A percentile compares a stretch with the other conserved stretches of the same genome.
Evolutionary conservation across 1,140 invertebrate genomes (phyloP).

Genomic region (Oreohelix idahoensis): DNA sequence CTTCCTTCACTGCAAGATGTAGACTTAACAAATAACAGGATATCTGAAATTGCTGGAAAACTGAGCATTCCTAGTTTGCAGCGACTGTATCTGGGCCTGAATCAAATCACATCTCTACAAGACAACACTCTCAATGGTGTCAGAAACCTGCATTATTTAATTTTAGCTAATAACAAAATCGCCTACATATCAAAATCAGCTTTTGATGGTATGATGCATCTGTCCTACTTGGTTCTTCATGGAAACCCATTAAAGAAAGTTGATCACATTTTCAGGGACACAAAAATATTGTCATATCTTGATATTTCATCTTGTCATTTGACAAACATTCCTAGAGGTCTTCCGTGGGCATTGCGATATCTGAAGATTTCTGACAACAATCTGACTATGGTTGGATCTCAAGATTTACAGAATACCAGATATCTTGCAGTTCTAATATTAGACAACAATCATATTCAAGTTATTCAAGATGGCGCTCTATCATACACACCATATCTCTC

Average conservation of each 20-base stretch:
- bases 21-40: slow-evolving; percentile 79
- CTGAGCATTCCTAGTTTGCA: slow-evolving; percentile 77
- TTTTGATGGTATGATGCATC: slow-evolving; percentile 82
- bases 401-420: slow-evolving; percentile 77
- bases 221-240: slow-evolving; percentile 82
- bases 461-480: slow-evolving; percentile 80
- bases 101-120: slow-evolving; percentile 78
- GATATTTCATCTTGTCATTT: slow-evolving; percentile 86
- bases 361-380: slow-evolving; percentile 74
- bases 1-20: slow-evolving; percentile 63
- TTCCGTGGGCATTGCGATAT: slow-evolving; percentile 87
- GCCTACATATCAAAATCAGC: slow-evolving; percentile 81
- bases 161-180: slow-evolving; percentile 85
- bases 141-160: slow-evolving; percentile 82
- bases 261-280: slow-evolving; percentile 45
- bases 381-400: slow-evolving; percentile 80
- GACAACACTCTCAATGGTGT: slow-evolving; percentile 78
- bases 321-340: slow-evolving; percentile 83
- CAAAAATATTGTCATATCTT: slow-evolving; percentile 75
- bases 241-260: slow-evolving; percentile 67
- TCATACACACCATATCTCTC: slow-evolving; percentile 82
- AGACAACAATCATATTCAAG: slow-evolving; percentile 78
- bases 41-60: slow-evolving; percentile 68
- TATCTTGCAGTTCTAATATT: slow-evolving; percentile 82
- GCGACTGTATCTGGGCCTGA: slow-evolving; percentile 82